These are phyloP conservation scores for Grus americana DNA, from an alignment of 2,113 vertebrate species.

Conservation along the genomic window DNA sequence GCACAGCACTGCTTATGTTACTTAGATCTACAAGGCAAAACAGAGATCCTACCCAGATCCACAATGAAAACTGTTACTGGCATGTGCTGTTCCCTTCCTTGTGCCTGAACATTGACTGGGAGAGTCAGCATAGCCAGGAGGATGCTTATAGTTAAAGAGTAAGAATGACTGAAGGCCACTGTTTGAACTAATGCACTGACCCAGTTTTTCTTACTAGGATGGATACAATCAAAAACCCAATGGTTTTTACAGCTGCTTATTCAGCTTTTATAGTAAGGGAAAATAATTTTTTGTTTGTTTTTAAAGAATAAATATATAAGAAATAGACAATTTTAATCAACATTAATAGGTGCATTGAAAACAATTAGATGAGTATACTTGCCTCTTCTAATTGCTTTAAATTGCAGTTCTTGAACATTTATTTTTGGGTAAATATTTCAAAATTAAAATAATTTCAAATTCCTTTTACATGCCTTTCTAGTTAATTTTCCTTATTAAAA, in stretches of 20 bases:
- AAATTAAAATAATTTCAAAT: neutral
- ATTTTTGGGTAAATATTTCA: neutral
- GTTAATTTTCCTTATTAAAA: neutral
- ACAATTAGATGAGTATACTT: neutral
- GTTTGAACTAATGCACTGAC: neutral
- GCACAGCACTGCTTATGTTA: neutral
- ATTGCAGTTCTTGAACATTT: neutral
- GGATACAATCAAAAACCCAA: neutral
- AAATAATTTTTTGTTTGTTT: neutral
- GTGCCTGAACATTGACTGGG: neutral
- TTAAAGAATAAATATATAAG: neutral
- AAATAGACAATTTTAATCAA: neutral
- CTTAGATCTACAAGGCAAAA: neutral
- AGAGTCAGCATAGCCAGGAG: neutral
- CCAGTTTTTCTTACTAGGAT: neutral
- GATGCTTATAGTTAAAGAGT: neutral
- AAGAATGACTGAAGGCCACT: neutral
- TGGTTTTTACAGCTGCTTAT: neutral
- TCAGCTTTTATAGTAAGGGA: neutral
- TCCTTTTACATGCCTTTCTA: neutral
- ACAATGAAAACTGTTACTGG: neutral
- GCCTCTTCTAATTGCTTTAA: neutral
- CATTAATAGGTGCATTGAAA: neutral
- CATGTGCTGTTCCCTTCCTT: neutral
- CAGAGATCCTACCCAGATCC: neutral